A percentile compares a stretch with the other conserved stretches of the same genome.
These are phyloP conservation scores for Piaya cayana DNA, from an alignment of 2,113 vertebrate genomes.

Conservation along the genomic window DNA sequence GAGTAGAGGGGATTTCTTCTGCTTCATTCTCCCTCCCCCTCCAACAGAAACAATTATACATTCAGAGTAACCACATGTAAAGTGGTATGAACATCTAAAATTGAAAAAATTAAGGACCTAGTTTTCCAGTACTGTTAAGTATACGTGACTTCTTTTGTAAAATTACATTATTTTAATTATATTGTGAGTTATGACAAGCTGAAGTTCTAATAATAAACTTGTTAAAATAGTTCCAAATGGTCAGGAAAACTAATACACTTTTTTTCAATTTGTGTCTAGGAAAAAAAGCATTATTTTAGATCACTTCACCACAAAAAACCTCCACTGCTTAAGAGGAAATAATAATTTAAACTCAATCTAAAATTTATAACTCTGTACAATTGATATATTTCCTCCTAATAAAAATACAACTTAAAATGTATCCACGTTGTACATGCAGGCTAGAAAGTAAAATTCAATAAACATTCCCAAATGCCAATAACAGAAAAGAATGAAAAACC, in stretches of 20 bases:
- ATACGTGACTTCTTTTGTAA: background rate
- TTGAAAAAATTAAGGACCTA: background rate
- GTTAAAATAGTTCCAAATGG: background rate
- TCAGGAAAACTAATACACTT: background rate
- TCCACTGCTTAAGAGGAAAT: background rate
- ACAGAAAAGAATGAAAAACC: background rate
- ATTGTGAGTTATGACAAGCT: background rate
- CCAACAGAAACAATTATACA: background rate
- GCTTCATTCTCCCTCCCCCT: background rate
- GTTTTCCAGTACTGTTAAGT: background rate
- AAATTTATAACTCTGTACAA: rapidly evolving
- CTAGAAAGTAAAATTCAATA: background rate
- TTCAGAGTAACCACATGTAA: background rate
- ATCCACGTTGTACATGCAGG: background rate
- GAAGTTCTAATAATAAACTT: background rate
- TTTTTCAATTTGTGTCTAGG: background rate
- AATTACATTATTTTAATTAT: background rate
- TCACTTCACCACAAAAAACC: background rate
- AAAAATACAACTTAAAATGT: background rate
- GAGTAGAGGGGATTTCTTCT: background rate
- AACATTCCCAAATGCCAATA: background rate
- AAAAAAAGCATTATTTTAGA: background rate
- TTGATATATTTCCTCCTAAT: background rate
- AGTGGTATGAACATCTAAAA: background rate
- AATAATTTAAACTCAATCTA: background rate